Evolutionary conservation across 2,888 invertebrate genomes (phyloP), one percentile per base, ranked within the genome.

Genomic region (Dryocosmus kuriphilus): DNA sequence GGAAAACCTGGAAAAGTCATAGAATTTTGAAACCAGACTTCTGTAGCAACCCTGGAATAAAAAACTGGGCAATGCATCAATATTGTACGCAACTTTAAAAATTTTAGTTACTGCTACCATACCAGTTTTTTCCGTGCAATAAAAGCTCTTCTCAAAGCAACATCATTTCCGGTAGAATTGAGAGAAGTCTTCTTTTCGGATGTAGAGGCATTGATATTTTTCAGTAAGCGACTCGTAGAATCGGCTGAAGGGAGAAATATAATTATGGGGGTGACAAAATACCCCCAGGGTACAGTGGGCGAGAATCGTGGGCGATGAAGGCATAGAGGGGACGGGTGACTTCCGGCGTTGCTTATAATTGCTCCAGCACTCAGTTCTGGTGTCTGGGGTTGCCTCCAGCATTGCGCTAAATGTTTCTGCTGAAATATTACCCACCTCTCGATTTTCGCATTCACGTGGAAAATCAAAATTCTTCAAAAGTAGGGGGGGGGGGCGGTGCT

Each of bases 181-280:
- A 46, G 46, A 71, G 46, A 51, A 71, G 71, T 51, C 71, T 27
- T 71, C 71, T 24, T 51, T 46, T 30, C n/a, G n/a, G 62, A 75
- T 73, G 76, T 30, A 41, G n/a, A 71, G 5, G 79, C 85, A 86
- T 87, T 86, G 86, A 87, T 85, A 84, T 87, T 87, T 86, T 86
- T 82, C 71, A 71, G 46, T 32, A 63, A 55, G 38, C 77, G 76
- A 62, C 65, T 78, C 57, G 57, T 24, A 80, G 85, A 85, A 86
- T 84, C 83, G 81, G 77, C 73, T 73, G 84, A 84, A 84, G 86
- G 88, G 85, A 85, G 86, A 88, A 89, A 89, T 88, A 89, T 89
- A 89, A 89, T 89, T 89, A 88, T 84, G 86, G 84, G 85, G 89
- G 89, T 87, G 89, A 89, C 87, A 89, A 89, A 89, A 89, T 88